Evolutionary conservation across 2,113 vertebrate species (phyloP), one percentile per base, ranked within the genome.

Genomic region (Microcebus murinus): DNA sequence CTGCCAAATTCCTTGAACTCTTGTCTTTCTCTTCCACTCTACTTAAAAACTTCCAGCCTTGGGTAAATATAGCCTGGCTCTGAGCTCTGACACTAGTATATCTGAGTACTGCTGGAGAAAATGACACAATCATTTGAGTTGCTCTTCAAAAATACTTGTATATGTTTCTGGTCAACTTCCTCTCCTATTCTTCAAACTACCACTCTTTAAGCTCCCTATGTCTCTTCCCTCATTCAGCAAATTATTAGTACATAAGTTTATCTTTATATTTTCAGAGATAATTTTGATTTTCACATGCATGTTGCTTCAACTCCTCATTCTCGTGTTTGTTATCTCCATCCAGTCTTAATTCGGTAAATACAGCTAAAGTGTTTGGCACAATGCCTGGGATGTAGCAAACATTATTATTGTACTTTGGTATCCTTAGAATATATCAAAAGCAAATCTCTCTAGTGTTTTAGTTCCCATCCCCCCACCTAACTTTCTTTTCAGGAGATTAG

Each of bases 211-310:
- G 34, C 52, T 96, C 48, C 15, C 31, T 71, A 34, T 3, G 48
- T n/a, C 5, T 77, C 20, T 55, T 39, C 36, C 34, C 12, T 31
- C 67, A 81, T 93, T 87, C 45, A 87, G 20, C 36, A 82, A 73
- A 61, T 36, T 85, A 45, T 85, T 45, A 87, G 31, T 85, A 55
- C 3, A 23, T 91, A 89, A 65, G 20, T 45, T n/a, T 74, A 67
- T 31, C 39, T 82, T 87, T 29, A 8, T n/a, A 88, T 65, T 70
- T 79, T 48, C 23, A 65, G 80, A 90, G 29, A 82, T 86, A 34
- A 86, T 89, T 92, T 96, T 95, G n/a, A 90, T 74, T 95, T 97
- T 90, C 23, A 50, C 29, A 15, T 73, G 61, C n/a, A 74, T 27
- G 65, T 95, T 90, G 45, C 67, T 93, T 91, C 71, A 93, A 17